Conservation (phyloP, 92 coral and sea anemone species). For the Porites evermanni region DNA sequence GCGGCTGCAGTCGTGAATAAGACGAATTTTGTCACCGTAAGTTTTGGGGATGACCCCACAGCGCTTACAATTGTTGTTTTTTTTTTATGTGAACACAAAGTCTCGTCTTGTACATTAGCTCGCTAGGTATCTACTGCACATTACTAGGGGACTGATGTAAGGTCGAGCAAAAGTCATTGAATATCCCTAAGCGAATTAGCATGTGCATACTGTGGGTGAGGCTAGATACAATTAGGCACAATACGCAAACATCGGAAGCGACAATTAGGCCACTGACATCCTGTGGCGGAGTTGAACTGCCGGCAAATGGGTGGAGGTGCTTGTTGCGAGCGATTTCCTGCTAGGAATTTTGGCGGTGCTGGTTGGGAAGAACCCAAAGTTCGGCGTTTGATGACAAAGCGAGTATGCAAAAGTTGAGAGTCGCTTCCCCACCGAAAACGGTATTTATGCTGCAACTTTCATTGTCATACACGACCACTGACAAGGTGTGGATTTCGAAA, state of each 20-base stretch:
- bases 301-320: neutral
- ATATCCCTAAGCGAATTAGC: neutral
- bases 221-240: slow-evolving; percentile 5
- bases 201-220: slow-evolving; percentile 28
- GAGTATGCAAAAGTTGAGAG: slow-evolving; percentile 33
- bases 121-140: neutral
- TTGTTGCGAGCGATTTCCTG: neutral
- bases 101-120: neutral
- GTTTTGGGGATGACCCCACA: slow-evolving; percentile 59
- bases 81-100: neutral
- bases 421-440: slow-evolving; percentile 29
- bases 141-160: neutral
- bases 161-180: neutral
- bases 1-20: slow-evolving; percentile 54
- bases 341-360: neutral
- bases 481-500: slow-evolving; percentile 16
- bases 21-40: slow-evolving; percentile 26
- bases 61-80: slow-evolving; percentile 39
- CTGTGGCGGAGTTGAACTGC: slow-evolving; percentile 24
- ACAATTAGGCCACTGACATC: slow-evolving; percentile 39
- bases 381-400: slow-evolving; percentile 25
- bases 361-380: neutral
- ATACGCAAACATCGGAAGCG: slow-evolving; percentile 16
- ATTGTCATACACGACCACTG: slow-evolving; percentile 26
- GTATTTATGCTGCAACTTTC: slow-evolving; percentile 22